phyloP scores from a whole-genome alignment of 2,797 vertebrate species.

The Onychomys arenicola region DNA sequence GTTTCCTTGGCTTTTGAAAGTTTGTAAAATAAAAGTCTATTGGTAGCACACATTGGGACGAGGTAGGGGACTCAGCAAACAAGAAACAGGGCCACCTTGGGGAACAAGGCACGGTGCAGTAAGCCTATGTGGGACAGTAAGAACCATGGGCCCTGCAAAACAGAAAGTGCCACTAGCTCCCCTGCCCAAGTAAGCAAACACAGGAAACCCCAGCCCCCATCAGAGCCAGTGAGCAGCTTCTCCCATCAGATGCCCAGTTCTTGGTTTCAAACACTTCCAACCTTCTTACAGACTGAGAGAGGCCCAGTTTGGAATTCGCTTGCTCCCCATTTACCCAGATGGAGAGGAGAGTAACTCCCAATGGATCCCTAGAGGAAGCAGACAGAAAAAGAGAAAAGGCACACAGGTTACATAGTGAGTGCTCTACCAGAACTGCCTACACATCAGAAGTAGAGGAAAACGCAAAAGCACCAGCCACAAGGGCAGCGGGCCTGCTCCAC shows the following conservation, averaged over 20 bases:
- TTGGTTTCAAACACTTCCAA: background rate
- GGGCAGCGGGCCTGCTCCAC: background rate
- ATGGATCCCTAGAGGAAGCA: background rate
- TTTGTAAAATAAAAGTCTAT: background rate
- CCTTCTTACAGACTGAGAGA: background rate
- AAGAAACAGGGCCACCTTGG: background rate
- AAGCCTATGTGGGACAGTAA: background rate
- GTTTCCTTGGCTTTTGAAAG: background rate
- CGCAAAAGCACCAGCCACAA: background rate
- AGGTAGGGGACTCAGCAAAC: background rate
- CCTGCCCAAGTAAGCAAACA: background rate
- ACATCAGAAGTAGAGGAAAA: background rate
- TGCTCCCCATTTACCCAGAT: background rate
- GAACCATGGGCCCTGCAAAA: rapidly evolving
- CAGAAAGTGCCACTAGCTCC: background rate
- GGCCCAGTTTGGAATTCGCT: background rate
- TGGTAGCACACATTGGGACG: background rate
- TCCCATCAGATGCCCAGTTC: too few relatives aligned
- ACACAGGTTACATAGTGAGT: background rate
- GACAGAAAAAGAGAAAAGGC: background rate
- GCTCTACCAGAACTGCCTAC: background rate
- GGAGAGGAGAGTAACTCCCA: background rate
- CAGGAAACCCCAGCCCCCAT: background rate
- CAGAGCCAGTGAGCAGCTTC: background rate
- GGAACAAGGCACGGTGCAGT: rapidly evolving